Evolutionary conservation across 2,888 invertebrate genomes (phyloP).

Genomic region (Calameuta idolon): DNA sequence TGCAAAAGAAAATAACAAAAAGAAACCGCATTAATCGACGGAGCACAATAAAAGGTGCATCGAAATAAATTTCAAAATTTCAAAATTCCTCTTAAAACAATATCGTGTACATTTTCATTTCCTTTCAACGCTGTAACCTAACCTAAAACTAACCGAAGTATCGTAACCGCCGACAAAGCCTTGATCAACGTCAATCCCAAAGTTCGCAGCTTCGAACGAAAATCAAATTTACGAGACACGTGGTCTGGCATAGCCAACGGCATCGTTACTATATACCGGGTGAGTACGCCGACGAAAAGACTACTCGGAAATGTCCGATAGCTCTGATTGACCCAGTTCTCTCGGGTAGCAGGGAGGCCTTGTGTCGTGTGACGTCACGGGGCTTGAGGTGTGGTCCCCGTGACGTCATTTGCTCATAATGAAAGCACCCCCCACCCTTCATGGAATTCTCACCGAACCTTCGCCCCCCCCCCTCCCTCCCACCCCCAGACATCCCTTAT

Average conservation of each 20-base stretch:
- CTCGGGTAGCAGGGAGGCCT: slow-evolving; percentile 15
- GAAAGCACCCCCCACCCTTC: slow-evolving; percentile 30
- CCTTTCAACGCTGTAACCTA: too few relatives aligned
- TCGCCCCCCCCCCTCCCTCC: slow-evolving; percentile 19
- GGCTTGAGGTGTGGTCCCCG: slow-evolving; percentile 18
- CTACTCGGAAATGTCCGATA: slow-evolving; percentile 12
- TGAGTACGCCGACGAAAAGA: slow-evolving; percentile 1
- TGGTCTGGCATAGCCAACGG: too few relatives aligned
- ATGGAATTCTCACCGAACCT: slow-evolving; percentile 23
- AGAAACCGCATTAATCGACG: background rate
- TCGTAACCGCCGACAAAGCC: too few relatives aligned
- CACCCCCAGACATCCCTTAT: background rate
- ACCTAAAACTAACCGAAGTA: too few relatives aligned
- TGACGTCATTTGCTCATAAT: slow-evolving; percentile 37
- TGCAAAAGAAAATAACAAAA: slow-evolving; percentile 67
- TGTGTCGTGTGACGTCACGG: slow-evolving; percentile 32
- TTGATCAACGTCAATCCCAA: too few relatives aligned
- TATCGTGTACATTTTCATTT: too few relatives aligned
- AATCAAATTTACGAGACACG: too few relatives aligned
- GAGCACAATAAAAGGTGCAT: too few relatives aligned
- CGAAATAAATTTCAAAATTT: too few relatives aligned
- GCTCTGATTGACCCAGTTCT: slow-evolving; percentile 43
- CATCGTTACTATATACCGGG: background rate
- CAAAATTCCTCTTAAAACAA: too few relatives aligned
- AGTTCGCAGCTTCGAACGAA: too few relatives aligned